These are phyloP conservation scores for Clarias macrocephalus DNA, from an alignment of 2,113 vertebrate species.

Conservation along the genomic window DNA sequence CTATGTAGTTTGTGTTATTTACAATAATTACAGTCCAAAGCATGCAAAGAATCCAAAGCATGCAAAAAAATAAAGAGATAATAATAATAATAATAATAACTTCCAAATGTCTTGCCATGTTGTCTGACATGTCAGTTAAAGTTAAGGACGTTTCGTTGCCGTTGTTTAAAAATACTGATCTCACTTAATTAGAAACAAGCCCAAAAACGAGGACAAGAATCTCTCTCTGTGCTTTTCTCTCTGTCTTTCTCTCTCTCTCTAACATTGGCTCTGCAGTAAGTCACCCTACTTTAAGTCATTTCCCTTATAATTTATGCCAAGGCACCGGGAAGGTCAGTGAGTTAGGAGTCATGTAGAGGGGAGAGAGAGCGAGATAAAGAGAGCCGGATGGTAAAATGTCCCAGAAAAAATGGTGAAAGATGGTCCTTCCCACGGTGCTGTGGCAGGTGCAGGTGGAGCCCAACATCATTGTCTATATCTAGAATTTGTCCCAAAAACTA, in stretches of 20 bases:
- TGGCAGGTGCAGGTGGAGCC: slow-evolving; percentile 15
- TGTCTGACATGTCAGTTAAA: background rate
- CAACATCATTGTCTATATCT: background rate
- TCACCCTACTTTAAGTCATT: slow-evolving; percentile 15
- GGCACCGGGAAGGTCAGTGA: slow-evolving; percentile 5
- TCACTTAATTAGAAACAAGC: background rate
- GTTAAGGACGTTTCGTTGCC: background rate
- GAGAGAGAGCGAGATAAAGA: background rate
- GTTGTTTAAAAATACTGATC: background rate
- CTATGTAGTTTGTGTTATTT: background rate
- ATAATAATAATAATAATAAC: too few species aligned
- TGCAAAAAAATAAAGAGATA: too few species aligned
- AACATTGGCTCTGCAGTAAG: slow-evolving; percentile 2
- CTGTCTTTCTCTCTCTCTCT: background rate
- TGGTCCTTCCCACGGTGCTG: background rate
- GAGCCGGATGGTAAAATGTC: slow-evolving; percentile 11
- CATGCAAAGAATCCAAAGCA: too few species aligned
- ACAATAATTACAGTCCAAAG: background rate
- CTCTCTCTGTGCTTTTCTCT: background rate
- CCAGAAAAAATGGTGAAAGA: slow-evolving; percentile 43
- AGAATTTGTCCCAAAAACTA: background rate
- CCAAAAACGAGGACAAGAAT: background rate
- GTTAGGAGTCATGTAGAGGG: background rate
- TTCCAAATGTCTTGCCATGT: background rate
- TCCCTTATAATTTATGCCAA: slow-evolving; percentile 40